Conservation (phyloP, 2,888 invertebrate species). For the Hedya salicella region DNA sequence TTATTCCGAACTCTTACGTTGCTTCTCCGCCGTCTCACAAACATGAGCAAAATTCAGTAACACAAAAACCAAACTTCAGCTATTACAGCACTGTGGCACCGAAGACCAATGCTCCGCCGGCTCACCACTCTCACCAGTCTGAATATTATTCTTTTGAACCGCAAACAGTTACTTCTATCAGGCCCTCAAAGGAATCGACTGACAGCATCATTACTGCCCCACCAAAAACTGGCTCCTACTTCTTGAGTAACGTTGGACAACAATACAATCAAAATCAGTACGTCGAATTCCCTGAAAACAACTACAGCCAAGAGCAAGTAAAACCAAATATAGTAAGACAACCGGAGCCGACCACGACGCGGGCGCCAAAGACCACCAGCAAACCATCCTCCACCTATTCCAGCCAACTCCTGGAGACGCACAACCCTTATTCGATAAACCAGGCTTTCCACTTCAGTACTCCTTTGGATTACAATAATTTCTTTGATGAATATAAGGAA, state of each 20-base stretch:
- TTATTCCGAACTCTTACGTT: slow-evolving; percentile 60
- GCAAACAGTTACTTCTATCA: slow-evolving; percentile 69
- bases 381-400: slow-evolving; percentile 70
- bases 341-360: slow-evolving; percentile 60
- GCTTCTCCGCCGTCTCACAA: slow-evolving; percentile 54
- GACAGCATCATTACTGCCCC: slow-evolving; percentile 52
- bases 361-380: slow-evolving; percentile 62
- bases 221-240: slow-evolving; percentile 66
- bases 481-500: slow-evolving; percentile 73
- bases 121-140: slow-evolving; percentile 63
- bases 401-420: slow-evolving; percentile 75
- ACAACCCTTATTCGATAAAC: slow-evolving; percentile 81
- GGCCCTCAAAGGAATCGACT: slow-evolving; percentile 60
- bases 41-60: slow-evolving; percentile 66
- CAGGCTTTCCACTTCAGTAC: slow-evolving; percentile 81
- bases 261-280: slow-evolving; percentile 64
- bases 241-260: slow-evolving; percentile 59
- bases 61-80: slow-evolving; percentile 74
- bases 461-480: slow-evolving; percentile 75
- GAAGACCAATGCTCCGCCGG: slow-evolving; percentile 59
- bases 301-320: slow-evolving; percentile 54
- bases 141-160: slow-evolving; percentile 78
- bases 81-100: slow-evolving; percentile 76
- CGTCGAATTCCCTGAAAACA: slow-evolving; percentile 57
- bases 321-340: slow-evolving; percentile 46